Evolutionary conservation across 2,113 vertebrate species (phyloP).

Genomic region (Corydoras maculifer): DNA sequence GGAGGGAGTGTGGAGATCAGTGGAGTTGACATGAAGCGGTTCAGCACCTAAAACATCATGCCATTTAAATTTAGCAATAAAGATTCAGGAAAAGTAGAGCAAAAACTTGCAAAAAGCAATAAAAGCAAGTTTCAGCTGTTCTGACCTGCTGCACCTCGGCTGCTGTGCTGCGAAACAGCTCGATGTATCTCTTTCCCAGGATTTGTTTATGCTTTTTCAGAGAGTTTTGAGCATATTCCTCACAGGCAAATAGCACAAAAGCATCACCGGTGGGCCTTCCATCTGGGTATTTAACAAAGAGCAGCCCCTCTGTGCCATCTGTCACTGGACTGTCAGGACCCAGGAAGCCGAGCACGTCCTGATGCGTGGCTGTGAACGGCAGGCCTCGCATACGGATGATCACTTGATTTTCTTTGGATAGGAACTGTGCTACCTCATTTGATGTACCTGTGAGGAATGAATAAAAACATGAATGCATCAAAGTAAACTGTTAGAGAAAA

Average conservation of each 20-base stretch:
- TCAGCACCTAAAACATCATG: conserved; percentile 72
- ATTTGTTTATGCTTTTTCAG: conserved; percentile 94
- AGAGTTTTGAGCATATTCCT: conserved; percentile 89
- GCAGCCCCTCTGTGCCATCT: conserved; percentile 81
- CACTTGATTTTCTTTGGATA: conserved; percentile 92
- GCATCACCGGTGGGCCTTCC: conserved; percentile 92
- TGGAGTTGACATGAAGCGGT: conserved; percentile 87
- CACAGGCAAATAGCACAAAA: conserved; percentile 92
- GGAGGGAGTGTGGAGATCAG: conserved; percentile 84
- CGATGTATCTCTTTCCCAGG: conserved; percentile 92
- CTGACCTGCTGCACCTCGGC: conserved; percentile 93
- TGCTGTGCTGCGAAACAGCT: conserved; percentile 92
- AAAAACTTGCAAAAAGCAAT: too few species aligned
- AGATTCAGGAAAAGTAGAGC: too few species aligned
- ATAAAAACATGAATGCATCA: neutral
- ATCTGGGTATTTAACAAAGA: conserved; percentile 93
- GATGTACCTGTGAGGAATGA: conserved; percentile 75
- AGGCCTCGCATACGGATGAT: conserved; percentile 92
- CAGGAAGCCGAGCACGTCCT: conserved; percentile 85
- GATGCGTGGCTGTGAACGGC: conserved; percentile 82
- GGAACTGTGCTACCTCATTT: conserved; percentile 91
- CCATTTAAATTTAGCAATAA: too few species aligned
- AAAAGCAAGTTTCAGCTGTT: too few species aligned
- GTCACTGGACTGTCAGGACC: conserved; percentile 85
- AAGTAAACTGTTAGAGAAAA: neutral